Conservation (phyloP, 2,888 invertebrate species). For the Eubasilissa splendida region DNA sequence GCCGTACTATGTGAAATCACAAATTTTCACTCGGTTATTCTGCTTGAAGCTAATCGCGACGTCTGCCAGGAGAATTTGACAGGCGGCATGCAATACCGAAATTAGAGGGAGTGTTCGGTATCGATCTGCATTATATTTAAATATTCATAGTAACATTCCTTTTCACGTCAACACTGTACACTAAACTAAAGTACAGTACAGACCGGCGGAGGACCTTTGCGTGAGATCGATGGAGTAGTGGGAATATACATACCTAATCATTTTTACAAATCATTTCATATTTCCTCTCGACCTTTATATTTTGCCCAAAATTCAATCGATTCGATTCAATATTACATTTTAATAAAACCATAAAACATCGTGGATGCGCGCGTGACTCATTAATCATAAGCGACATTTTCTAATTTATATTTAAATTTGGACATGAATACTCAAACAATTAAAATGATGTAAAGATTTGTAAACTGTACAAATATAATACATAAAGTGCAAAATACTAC, state of each 20-base stretch:
- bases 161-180: conserved; percentile 22
- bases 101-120: conserved; percentile 53
- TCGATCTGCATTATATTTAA: conserved; percentile 48
- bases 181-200: not conserved
- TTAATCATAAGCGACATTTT: too few species aligned
- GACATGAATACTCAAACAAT: too few species aligned
- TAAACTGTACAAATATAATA: too few species aligned
- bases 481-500: too few species aligned
- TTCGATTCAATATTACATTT: not conserved
- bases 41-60: conserved; percentile 37
- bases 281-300: not conserved
- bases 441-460: too few species aligned
- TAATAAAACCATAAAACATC: not conserved
- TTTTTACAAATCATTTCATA: not conserved
- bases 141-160: conserved; percentile 49
- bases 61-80: conserved; percentile 38
- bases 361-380: not conserved
- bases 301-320: not conserved
- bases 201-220: conserved; percentile 1
- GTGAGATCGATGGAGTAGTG: not conserved
- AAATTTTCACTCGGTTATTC: conserved; percentile 40
- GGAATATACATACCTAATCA: not conserved
- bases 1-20: conserved; percentile 38
- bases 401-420: too few species aligned
- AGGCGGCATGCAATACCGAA: conserved; percentile 55